Evolutionary conservation across 2,113 vertebrate genomes (phyloP), one percentile per base, ranked within the genome.

Genomic region (Carollia perspicillata): DNA sequence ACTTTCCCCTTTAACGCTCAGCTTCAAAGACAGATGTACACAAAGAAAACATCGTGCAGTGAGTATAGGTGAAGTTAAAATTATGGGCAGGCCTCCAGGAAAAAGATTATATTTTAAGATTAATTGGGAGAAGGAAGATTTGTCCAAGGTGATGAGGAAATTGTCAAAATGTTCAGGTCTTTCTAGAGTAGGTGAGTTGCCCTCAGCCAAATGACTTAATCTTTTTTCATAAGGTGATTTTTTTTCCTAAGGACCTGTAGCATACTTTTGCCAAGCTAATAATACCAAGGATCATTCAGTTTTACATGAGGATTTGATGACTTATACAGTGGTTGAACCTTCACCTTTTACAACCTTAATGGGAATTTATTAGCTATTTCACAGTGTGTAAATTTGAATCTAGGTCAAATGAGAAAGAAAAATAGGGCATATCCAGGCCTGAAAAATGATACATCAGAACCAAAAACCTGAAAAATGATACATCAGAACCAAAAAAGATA

Each of bases 301-400:
- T 98, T 98, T 98, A 98, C 98, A 98, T 97, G 98, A 98, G 97
- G 98, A 98, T 97, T 98, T 98, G 98, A 98, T 97, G 97, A 98
- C 97, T 98, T 98, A 97, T 97, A 98, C 97, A 98, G 91, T 97
- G 96, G 97, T 98, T 98, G 98, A 98, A 98, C 97, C 97, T 98
- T 98, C 97, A 98, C 98, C 98, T 98, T 98, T 98, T 98, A 98
- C 97, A 98, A 98, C 98, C 98, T 98, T 98, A 98, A 98, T 98
- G 98, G 98, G 98, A 97, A 98, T 98, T 98, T 98, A 98, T 98
- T 98, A 98, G 98, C 98, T 98, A 98, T 98, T 98, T 98, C 98
- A 98, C 98, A 98, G 98, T 98, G 98, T 98, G 97, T 98, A 98
- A 98, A 98, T 99, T 98, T 98, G 98, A 98, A 98, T 98, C 98